phyloP scores from a whole-genome alignment of 2,888 invertebrate species.

The Parnassius smintheus region DNA sequence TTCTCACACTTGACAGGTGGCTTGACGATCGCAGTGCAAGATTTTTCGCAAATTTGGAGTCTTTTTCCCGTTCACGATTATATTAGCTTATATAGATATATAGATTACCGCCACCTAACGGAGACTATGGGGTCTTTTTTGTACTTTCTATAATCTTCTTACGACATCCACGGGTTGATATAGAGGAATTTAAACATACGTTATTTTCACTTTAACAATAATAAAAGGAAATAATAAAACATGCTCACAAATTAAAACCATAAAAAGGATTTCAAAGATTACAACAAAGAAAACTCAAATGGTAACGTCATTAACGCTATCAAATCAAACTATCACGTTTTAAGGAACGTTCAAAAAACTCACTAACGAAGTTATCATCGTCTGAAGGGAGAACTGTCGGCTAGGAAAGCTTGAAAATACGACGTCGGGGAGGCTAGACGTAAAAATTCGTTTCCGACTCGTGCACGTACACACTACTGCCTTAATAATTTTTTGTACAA shows the following conservation, averaged over 20 bases:
- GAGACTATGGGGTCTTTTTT: background rate
- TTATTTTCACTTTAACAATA: background rate
- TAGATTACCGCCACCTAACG: no score
- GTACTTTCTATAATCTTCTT: background rate
- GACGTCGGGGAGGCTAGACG: conserved; percentile 61
- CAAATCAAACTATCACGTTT: conserved; percentile 52
- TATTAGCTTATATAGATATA: no score
- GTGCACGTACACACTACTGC: conserved; percentile 40
- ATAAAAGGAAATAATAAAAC: background rate
- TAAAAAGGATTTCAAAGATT: background rate
- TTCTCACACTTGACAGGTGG: no score
- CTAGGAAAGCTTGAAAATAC: conserved; percentile 63
- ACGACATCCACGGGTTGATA: no score
- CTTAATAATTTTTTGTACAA: conserved; percentile 38
- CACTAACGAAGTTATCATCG: conserved; percentile 70
- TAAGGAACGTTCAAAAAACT: conserved; percentile 51
- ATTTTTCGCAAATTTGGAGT: no score
- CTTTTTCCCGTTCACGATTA: no score
- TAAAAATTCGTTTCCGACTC: conserved; percentile 71
- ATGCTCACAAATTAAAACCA: no score
- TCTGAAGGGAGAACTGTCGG: conserved; percentile 57
- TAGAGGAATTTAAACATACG: background rate
- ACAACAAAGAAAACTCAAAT: conserved; percentile 28
- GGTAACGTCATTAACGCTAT: conserved; percentile 36
- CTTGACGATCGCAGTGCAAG: no score